Percentiles rank a stretch among this genome's conserved stretches.
Conservation (phyloP, 1,140 invertebrate species). For the Drosophila jambulina region DNA sequence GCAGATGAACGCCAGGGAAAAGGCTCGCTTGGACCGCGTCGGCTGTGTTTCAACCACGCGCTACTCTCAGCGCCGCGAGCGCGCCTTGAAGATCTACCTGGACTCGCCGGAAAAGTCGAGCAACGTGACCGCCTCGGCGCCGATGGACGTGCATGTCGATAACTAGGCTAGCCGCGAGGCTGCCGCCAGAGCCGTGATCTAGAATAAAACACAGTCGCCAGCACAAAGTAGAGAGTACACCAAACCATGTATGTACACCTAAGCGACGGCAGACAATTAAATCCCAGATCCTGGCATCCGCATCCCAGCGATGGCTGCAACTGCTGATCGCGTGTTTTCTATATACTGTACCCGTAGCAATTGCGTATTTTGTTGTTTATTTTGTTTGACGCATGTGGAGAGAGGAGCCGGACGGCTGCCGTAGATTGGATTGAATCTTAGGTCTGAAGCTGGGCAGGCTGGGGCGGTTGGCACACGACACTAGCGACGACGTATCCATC, state of each 20-base stretch:
- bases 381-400: slow-evolving; percentile 33
- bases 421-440: not conserved
- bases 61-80: slow-evolving; percentile 88
- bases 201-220: not conserved
- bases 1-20: slow-evolving; percentile 88
- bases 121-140: slow-evolving; percentile 68
- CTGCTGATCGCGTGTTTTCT: slow-evolving; percentile 29
- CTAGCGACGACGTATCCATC: slow-evolving; percentile 36
- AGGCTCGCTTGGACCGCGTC: slow-evolving; percentile 85
- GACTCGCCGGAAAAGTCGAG: slow-evolving; percentile 85
- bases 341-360: slow-evolving; percentile 38
- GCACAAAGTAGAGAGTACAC: slow-evolving; percentile 23
- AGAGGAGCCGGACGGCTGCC: slow-evolving; percentile 1
- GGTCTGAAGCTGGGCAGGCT: slow-evolving; percentile 3
- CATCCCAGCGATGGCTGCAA: slow-evolving; percentile 14
- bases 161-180: slow-evolving; percentile 30
- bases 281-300: slow-evolving; percentile 40
- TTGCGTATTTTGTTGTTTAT: slow-evolving; percentile 65
- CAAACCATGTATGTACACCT: slow-evolving; percentile 31
- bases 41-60: slow-evolving; percentile 81
- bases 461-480: slow-evolving; percentile 34
- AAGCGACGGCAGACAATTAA: slow-evolving; percentile 46
- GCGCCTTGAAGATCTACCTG: slow-evolving; percentile 91
- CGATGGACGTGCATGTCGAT: slow-evolving; percentile 64
- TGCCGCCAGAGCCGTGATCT: slow-evolving; percentile 12